Percentiles rank a stretch among this genome's conserved stretches.
Conservation (phyloP, 2,797 vertebrate genomes). For the Siniperca undulata region DNA sequence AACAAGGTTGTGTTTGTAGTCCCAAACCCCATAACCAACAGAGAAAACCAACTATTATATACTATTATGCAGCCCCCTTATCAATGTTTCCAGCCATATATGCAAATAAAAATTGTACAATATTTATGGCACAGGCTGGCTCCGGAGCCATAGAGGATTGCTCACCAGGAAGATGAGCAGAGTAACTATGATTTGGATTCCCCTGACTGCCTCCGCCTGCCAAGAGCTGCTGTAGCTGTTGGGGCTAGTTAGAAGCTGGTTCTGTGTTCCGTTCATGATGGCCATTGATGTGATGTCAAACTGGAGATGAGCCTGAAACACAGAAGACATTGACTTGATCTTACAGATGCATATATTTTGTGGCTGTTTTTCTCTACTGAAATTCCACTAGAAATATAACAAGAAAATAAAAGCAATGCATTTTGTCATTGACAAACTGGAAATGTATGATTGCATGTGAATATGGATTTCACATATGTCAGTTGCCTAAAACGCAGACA, state of each 20-base stretch:
- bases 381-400: not conserved
- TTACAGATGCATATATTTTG: not conserved
- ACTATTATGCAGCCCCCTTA: not conserved
- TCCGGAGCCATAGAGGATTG: not conserved
- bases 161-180: constrained; percentile 82
- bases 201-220: constrained; percentile 1
- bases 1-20: not conserved
- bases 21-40: not conserved
- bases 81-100: not conserved
- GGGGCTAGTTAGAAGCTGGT: not conserved
- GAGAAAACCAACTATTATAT: not conserved
- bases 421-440: not conserved
- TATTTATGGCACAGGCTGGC: not conserved
- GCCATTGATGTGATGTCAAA: constrained; percentile 30
- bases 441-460: constrained; percentile 3
- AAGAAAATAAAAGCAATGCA: not conserved
- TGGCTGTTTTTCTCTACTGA: not conserved
- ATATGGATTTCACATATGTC: constrained; percentile 13
- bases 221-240: constrained; percentile 22
- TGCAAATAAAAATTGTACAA: not conserved
- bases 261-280: constrained; percentile 41
- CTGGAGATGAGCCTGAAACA: constrained; percentile 36
- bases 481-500: constrained; percentile 10
- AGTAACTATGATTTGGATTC: constrained; percentile 75
- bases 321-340: not conserved